Evolutionary conservation across 1,140 invertebrate genomes (phyloP), one percentile per base, ranked within the genome.

Genomic region (Penaeus indicus): DNA sequence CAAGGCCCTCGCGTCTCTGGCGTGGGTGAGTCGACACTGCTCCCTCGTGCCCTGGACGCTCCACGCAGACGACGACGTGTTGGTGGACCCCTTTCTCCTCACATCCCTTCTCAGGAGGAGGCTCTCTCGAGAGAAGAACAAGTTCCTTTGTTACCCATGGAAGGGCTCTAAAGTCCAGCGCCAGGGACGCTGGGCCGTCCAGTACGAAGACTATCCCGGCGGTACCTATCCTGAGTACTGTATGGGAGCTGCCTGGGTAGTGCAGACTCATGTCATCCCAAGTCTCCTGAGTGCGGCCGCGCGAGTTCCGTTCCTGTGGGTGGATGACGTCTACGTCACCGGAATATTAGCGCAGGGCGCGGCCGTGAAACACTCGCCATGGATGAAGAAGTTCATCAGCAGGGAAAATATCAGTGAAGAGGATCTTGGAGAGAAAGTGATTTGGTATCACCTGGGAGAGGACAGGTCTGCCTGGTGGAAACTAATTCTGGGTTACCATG

Each of bases 21-120:
- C n/a, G 18, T 88, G 86, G 86, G 67, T 88, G 47, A n/a, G 54
- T 13, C 13, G 19, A 3, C 80, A 88, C 80, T 88, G 86, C n/a
- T 22, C 67, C 19, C 79, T 62, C 61, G 80, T 88, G 16, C 86
- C 86, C n/a, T 88, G 86, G 86, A 88, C 80, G 8, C 64, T 88
- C 2, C 86, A 88, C 64, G 86, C 86, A 4, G 86, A 88, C 27
- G 86, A 88, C 60, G 86, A 88, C 69, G 47, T 88, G 64, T 67
- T 88, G n/a, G n/a, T 88, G 7, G 86, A 88, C 60, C 38, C 60
- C n/a, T 83, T 88, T 69, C 54, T 83, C 42, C 54, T 88, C n/a
- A 61, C 19, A 8, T 77, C 72, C 54, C 75, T 83, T 69, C 64
- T 88, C 2, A 63, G 72, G 32, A 16, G 16, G 16, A 54, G 16